phyloP scores from a whole-genome alignment of 2,113 vertebrate genomes.

The Archocentrus centrarchus region DNA sequence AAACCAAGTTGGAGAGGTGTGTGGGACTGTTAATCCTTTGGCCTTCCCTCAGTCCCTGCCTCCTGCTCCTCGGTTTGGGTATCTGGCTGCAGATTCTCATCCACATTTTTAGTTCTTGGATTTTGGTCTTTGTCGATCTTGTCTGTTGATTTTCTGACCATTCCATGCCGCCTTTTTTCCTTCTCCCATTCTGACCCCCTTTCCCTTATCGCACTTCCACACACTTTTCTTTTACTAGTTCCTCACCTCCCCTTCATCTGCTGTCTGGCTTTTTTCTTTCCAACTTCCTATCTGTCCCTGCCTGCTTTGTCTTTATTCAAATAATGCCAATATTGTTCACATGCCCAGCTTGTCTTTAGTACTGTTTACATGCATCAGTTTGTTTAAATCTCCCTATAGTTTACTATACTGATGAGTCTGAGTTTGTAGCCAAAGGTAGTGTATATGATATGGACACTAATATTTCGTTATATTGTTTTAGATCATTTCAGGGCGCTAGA shows the following conservation, averaged over 20 bases:
- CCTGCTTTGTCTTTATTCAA: background rate
- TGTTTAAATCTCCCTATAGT: background rate
- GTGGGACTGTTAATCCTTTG: conserved; percentile 63
- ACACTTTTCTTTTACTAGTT: conserved; percentile 24
- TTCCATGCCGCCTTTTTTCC: background rate
- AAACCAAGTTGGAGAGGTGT: conserved; percentile 57
- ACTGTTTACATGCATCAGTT: background rate
- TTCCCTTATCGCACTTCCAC: conserved; percentile 49
- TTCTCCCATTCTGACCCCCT: conserved; percentile 23
- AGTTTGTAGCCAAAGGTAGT: no score
- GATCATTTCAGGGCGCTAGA: no score
- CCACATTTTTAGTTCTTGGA: conserved; percentile 58
- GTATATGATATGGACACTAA: no score
- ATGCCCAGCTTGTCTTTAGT: background rate
- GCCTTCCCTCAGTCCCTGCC: conserved; percentile 47
- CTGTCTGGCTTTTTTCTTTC: background rate
- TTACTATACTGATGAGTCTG: background rate
- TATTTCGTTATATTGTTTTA: no score
- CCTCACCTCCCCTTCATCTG: background rate
- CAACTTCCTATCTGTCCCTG: background rate
- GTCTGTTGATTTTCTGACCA: conserved; percentile 46
- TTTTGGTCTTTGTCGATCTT: conserved; percentile 38
- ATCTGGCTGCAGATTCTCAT: conserved; percentile 44
- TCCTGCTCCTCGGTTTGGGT: conserved; percentile 41
- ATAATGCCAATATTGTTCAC: conserved; percentile 4